phyloP scores from a whole-genome alignment of 2,888 invertebrate species.

The Hermodice carunculata region DNA sequence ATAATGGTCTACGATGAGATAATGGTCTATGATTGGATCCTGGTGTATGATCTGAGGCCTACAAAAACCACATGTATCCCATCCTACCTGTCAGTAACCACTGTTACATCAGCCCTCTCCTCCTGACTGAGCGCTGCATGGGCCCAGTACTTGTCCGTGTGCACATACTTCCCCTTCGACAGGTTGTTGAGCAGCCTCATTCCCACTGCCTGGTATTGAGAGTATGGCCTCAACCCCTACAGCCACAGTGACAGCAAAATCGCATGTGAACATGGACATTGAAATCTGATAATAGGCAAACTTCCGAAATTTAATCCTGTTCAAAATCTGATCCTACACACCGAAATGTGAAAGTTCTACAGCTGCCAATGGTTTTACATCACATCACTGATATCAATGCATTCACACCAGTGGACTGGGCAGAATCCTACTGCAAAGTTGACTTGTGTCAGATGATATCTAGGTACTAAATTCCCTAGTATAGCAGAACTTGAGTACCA shows the following conservation, averaged over 20 bases:
- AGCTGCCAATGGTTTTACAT: too few relatives aligned
- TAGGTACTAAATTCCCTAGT: too few relatives aligned
- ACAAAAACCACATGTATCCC: not conserved
- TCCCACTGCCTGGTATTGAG: slow-evolving; percentile 80
- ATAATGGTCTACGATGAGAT: too few relatives aligned
- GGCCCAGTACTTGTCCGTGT: slow-evolving; percentile 79
- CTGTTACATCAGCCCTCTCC: slow-evolving; percentile 77
- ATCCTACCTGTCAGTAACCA: slow-evolving; percentile 78
- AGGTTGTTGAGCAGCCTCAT: slow-evolving; percentile 77
- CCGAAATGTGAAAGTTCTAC: too few relatives aligned
- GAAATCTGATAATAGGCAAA: too few relatives aligned
- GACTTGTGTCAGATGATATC: too few relatives aligned
- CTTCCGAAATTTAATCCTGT: not conserved
- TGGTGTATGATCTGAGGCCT: too few relatives aligned
- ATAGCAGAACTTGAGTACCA: too few relatives aligned
- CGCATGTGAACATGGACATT: not conserved
- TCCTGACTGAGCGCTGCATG: slow-evolving; percentile 77
- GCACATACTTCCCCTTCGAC: slow-evolving; percentile 77
- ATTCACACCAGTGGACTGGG: not conserved
- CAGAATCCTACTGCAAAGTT: not conserved
- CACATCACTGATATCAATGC: not conserved
- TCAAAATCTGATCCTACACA: too few relatives aligned
- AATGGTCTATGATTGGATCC: too few relatives aligned
- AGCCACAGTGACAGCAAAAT: slow-evolving; percentile 28
- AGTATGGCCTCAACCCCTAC: slow-evolving; percentile 82